Base-by-base conservation (phyloP, 2,888 invertebrate genomes). In the Leptogaster cylindrica region DNA sequence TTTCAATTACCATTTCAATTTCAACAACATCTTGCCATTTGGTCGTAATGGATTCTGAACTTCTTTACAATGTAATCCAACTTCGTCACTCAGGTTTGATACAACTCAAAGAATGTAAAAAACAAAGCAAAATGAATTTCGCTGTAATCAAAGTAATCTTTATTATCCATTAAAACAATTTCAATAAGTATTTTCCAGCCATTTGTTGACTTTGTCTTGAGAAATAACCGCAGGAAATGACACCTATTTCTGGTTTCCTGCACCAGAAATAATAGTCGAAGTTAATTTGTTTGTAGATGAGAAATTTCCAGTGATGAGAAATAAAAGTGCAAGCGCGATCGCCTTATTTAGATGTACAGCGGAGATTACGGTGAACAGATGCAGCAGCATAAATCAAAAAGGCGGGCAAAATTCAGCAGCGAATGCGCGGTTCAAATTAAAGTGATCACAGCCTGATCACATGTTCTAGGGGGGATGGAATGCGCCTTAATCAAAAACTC, bases 401-500 rank as follows among this genome's bases (percentile, higher is more conserved):
- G 12, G 14, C 27, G 20, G 58, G 27, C 18, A 61, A 58, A 61
- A 27, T 61, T 61, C 16, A 61, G 61, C 28, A 44, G n/a, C n/a
- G n/a, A 61, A 61, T 61, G 27, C 61, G n/a, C 5, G 28, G 61
- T 18, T 41, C 18, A 61, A 61, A 61, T 61, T 61, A 44, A 44
- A 41, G 7, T 18, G 31, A 61, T 41, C 61, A 18, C 55, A 28
- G 36, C 6, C 4, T 23, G 55, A 31, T 55, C 55, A 55, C 55
- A 55, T 55, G 55, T 36, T 52, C 55, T 55, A 55, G 55, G 12
- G 10, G 39, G 10, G 20, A 10, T 36, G 61, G 61, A 61, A 61
- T 61, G 61, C 61, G 44, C 28, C 44, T 61, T 61, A 61, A 61
- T 61, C 61, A 44, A 61, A 44, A 61, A 41, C 61, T 44, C 44